Evolutionary conservation across 2,113 vertebrate genomes (phyloP).

Genomic region (Trematocara nigrifrons): DNA sequence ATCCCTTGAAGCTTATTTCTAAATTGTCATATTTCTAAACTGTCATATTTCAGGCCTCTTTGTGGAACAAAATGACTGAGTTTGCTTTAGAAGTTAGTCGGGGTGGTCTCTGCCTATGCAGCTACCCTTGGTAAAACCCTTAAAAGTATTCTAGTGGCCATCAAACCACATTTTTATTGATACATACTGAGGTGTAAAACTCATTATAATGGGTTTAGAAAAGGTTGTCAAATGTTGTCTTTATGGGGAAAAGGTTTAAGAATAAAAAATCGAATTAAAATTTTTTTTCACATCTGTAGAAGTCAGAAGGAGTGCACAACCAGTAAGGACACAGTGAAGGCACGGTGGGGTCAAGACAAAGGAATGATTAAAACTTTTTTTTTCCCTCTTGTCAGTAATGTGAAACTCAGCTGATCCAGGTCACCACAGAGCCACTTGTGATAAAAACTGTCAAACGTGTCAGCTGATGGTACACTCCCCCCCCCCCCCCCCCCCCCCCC

Average conservation of each 20-base stretch:
- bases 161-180: not conserved
- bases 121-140: not conserved
- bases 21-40: not conserved
- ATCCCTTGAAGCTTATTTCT: not conserved
- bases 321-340: fast-evolving
- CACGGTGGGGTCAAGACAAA: not conserved
- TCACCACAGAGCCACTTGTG: not conserved
- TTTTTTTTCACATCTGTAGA: not conserved
- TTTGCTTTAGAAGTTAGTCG: not conserved
- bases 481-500: fast-evolving
- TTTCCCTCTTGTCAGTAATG: not conserved
- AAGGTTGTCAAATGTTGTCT: not conserved
- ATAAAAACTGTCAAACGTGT: not conserved
- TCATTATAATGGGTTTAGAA: not conserved
- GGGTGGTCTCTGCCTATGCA: not conserved
- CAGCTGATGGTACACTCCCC: not conserved
- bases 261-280: not conserved
- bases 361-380: not conserved
- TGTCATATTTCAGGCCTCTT: not conserved
- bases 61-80: not conserved
- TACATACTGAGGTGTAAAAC: fast-evolving
- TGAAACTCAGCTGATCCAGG: not conserved
- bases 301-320: not conserved
- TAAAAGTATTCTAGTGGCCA: not conserved
- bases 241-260: fast-evolving